Base-by-base conservation (phyloP, 2,797 vertebrate genomes). In the Coluber constrictor region DNA sequence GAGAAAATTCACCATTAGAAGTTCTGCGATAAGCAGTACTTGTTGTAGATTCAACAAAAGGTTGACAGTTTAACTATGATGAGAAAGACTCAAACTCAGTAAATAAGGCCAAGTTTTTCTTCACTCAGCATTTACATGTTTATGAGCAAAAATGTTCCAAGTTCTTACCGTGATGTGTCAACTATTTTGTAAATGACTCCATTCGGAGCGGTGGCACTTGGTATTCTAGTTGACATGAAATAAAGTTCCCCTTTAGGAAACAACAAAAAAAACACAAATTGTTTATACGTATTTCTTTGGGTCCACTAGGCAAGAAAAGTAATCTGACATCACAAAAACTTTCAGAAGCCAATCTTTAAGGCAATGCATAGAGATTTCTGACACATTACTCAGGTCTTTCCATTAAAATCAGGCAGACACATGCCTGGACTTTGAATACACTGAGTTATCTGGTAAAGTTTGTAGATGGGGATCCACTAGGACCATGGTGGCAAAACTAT, bases 101-200 rank as follows among this genome's bases (percentile, higher is more conserved):
- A 86, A 95, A 90, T 87, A 91, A 95, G 92, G 61, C 90, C 92
- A 88, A 37, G 54, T 61, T 89, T 16, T 91, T 12, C 51, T 10
- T 0, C 0, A 90, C 60, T 93, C 89, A 56, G 94, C 95, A 74
- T 91, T 89, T 90, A 96, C 93, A 93, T 66, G 86, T 95, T 93
- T 92, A 51, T 4, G 55, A 95, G 83, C 87, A 70, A 89, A 89
- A 56, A 47, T 25, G 13, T 2, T 37, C 13, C 20, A 56, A 1
- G 16, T 63, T 63, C 97, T 95, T 97, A 99, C 99, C 99, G 98
- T 61, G 99, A 99, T 0, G 99, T 98, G 94, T 99, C 99, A 37
- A 98, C 98, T 66, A 99, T 96, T 97, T 99, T 99, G 97, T 99
- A 99, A 93, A 99, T 95, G 0, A 99, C 98, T 83, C 99, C 99